phyloP scores from a whole-genome alignment of 2,888 invertebrate genomes.

The Cenopis cana region DNA sequence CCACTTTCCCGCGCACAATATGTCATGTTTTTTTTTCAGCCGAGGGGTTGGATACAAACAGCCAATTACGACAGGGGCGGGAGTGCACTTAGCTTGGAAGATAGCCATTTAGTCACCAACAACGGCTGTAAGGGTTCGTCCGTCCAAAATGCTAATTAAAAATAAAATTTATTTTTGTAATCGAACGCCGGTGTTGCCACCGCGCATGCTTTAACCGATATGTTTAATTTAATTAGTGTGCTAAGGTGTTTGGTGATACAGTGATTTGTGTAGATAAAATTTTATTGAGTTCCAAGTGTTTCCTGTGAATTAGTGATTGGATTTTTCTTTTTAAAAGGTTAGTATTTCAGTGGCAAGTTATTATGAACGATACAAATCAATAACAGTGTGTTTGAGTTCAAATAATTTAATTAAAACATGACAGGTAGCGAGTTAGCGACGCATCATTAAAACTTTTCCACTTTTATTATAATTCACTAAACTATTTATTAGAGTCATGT shows the following conservation, averaged over 20 bases:
- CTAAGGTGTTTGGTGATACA: constrained; percentile 65
- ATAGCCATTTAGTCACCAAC: constrained; percentile 79
- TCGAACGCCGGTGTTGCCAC: constrained; percentile 64
- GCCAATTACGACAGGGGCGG: constrained; percentile 82
- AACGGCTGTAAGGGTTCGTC: constrained; percentile 71
- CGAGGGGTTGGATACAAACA: constrained; percentile 83
- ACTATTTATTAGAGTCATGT: background rate
- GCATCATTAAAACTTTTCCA: background rate
- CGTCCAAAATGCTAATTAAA: constrained; percentile 54
- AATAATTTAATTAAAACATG: constrained; percentile 49
- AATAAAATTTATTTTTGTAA: constrained; percentile 52
- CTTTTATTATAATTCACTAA: background rate
- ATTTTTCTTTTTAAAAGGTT: constrained; percentile 59
- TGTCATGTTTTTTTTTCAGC: constrained; percentile 80
- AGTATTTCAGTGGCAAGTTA: constrained; percentile 47
- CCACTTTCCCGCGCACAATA: constrained; percentile 82
- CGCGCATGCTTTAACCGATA: constrained; percentile 69
- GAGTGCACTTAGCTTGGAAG: constrained; percentile 73
- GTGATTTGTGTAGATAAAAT: constrained; percentile 71
- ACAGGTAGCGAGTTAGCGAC: constrained; percentile 28
- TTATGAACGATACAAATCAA: background rate
- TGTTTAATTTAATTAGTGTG: constrained; percentile 80
- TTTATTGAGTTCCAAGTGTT: constrained; percentile 50
- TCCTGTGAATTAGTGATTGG: constrained; percentile 59
- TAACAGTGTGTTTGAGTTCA: background rate